Percentiles rank a stretch among this genome's conserved stretches.
Conservation (phyloP, 2,888 invertebrate genomes). For the Drepanosiphum platanoidis region DNA sequence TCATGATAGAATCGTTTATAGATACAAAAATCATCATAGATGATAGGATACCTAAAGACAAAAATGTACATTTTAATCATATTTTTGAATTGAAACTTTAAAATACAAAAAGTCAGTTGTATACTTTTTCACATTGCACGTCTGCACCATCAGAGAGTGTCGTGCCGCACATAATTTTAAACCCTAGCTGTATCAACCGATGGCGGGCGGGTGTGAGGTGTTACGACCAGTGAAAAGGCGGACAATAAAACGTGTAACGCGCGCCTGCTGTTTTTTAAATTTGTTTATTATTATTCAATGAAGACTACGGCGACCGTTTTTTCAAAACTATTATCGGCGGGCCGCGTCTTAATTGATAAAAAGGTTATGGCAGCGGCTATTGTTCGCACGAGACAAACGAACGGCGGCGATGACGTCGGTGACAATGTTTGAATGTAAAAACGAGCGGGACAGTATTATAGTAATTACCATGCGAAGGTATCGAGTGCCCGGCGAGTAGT, state of each 20-base stretch:
- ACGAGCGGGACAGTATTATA: neutral
- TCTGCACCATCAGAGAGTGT: too few species aligned
- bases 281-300: neutral
- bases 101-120: too few species aligned
- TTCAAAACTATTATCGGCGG: neutral
- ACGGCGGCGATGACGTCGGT: neutral
- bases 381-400: neutral
- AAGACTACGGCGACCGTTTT: neutral
- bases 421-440: neutral
- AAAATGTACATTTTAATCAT: too few species aligned
- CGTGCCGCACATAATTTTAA: too few species aligned
- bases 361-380: neutral
- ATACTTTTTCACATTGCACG: too few species aligned
- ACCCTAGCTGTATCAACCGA: too few species aligned
- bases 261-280: neutral
- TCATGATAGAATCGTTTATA: too few species aligned
- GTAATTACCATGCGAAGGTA: neutral
- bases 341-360: constrained; percentile 1
- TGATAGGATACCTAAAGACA: too few species aligned
- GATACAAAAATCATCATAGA: too few species aligned
- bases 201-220: too few species aligned
- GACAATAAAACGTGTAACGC: neutral
- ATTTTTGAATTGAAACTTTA: too few species aligned
- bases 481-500: neutral
- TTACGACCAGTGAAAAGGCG: too few species aligned